Conservation (phyloP, 2,888 invertebrate genomes). For the Drosophila pegasa region DNA sequence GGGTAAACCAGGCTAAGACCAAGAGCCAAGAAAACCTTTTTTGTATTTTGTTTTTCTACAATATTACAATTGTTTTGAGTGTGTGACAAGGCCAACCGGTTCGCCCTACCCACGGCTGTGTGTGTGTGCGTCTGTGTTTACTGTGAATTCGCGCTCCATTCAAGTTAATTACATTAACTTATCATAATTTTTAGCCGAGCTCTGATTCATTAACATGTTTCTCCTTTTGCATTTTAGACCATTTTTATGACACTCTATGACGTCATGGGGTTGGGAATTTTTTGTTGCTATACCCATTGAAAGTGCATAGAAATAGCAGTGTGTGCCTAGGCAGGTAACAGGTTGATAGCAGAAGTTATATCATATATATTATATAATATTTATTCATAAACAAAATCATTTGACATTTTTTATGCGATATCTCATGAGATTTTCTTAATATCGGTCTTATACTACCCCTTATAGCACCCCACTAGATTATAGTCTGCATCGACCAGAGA, state of each 20-base stretch:
- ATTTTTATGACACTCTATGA: background rate
- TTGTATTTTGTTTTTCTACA: constrained; percentile 14
- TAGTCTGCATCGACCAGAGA: no score
- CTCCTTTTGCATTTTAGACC: background rate
- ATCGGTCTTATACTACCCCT: no score
- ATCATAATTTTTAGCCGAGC: constrained; percentile 5
- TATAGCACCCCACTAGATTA: no score
- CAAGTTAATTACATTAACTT: constrained; percentile 1
- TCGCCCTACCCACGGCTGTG: constrained; percentile 1
- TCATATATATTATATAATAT: no score
- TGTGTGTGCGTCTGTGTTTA: constrained; percentile 5
- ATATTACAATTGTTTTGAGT: constrained; percentile 41
- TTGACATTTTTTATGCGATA: no score
- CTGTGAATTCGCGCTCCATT: constrained; percentile 1
- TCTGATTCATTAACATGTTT: constrained; percentile 36
- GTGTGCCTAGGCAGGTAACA: background rate
- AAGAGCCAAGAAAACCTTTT: constrained; percentile 11
- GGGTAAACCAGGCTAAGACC: constrained; percentile 27
- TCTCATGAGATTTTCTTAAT: no score
- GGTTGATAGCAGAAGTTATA: background rate
- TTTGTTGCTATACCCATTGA: background rate
- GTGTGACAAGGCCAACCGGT: constrained; percentile 57
- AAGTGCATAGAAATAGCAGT: background rate
- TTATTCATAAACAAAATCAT: no score
- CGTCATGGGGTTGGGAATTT: background rate